Conservation (phyloP, 2,888 invertebrate species). For the Epinotia nisella region DNA sequence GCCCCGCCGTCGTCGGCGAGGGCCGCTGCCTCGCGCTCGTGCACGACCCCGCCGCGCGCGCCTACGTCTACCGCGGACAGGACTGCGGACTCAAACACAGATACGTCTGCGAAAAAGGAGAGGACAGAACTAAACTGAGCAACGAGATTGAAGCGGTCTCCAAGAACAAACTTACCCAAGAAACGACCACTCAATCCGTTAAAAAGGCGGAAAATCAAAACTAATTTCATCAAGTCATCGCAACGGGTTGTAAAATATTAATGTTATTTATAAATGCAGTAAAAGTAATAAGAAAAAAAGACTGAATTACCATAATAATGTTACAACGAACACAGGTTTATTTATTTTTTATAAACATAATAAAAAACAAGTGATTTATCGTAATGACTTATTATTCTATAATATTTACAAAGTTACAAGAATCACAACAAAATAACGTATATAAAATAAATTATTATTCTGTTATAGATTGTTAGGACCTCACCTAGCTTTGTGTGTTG, state of each 20-base stretch:
- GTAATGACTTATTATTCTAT: conserved; percentile 63
- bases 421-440: conserved; percentile 79
- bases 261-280: neutral
- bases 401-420: conserved; percentile 71
- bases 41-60: conserved; percentile 85
- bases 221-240: neutral
- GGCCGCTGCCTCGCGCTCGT: conserved; percentile 90
- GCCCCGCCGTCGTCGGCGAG: conserved; percentile 77
- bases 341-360: conserved; percentile 40
- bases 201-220: conserved; percentile 1
- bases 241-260: neutral
- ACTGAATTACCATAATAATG: conserved; percentile 36
- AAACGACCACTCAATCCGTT: conserved; percentile 6
- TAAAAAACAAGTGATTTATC: conserved; percentile 49
- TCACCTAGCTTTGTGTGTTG: conserved; percentile 4
- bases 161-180: conserved; percentile 48
- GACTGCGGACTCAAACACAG: conserved; percentile 89
- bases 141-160: conserved; percentile 86
- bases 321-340: conserved; percentile 14
- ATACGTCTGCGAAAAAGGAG: conserved; percentile 89
- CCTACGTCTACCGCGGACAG: conserved; percentile 88
- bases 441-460: conserved; percentile 67
- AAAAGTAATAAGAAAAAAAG: conserved; percentile 13
- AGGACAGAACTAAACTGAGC: conserved; percentile 83
- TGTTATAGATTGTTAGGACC: conserved; percentile 33